These are phyloP conservation scores for Bombus sibiricus DNA, from an alignment of 1,140 invertebrate species.

Conservation along the genomic window DNA sequence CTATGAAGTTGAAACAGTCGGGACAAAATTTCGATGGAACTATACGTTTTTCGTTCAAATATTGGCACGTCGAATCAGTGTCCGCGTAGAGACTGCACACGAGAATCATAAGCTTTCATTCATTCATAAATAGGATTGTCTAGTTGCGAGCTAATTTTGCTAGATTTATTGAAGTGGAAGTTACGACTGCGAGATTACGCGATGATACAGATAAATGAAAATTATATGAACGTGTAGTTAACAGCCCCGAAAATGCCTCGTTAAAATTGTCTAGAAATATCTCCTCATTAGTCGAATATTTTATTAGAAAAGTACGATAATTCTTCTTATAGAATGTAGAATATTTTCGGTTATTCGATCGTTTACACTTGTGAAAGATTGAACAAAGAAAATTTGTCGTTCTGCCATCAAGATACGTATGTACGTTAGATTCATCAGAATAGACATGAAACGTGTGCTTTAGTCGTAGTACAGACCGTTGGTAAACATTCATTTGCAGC, in stretches of 20 bases:
- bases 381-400: background rate
- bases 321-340: background rate
- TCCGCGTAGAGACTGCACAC: background rate
- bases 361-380: background rate
- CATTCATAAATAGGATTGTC: slow-evolving; percentile 23
- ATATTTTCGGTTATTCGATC: background rate
- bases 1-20: background rate
- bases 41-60: slow-evolving; percentile 22
- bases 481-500: slow-evolving; percentile 36
- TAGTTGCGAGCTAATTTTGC: slow-evolving; percentile 6
- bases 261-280: background rate
- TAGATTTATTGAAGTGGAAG: background rate
- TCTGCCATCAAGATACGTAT: background rate
- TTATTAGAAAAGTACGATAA: background rate
- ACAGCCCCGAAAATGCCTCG: background rate
- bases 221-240: background rate
- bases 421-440: slow-evolving; percentile 17
- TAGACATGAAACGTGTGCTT: background rate
- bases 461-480: background rate
- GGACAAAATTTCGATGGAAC: background rate
- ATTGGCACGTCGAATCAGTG: slow-evolving; percentile 11
- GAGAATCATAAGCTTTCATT: slow-evolving; percentile 35
- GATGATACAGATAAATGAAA: background rate
- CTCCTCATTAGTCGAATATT: background rate
- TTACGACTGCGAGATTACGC: slow-evolving; percentile 1